Percentiles rank a stretch among this genome's conserved stretches.
phyloP scores from a whole-genome alignment of 2,113 vertebrate genomes.

The Ursus arctos region DNA sequence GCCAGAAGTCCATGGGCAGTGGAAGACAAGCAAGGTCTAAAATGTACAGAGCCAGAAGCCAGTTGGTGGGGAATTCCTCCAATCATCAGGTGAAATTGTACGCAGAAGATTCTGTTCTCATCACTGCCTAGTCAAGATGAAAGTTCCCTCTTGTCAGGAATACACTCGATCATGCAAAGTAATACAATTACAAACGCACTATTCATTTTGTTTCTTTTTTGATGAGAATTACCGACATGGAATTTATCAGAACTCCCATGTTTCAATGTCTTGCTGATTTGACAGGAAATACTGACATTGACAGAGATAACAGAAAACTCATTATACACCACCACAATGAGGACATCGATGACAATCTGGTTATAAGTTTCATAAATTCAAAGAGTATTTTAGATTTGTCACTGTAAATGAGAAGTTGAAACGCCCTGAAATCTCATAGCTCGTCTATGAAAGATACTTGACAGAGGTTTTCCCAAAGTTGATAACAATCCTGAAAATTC shows the following conservation, averaged over 20 bases:
- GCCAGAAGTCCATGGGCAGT: background rate
- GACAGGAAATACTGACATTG: slow-evolving; percentile 71
- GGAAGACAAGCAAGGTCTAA: background rate
- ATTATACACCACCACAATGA: slow-evolving; percentile 61
- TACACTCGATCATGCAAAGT: slow-evolving; percentile 52
- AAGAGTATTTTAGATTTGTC: slow-evolving; percentile 74
- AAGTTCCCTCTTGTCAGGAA: slow-evolving; percentile 62
- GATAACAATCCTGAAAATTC: slow-evolving; percentile 69
- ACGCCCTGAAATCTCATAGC: slow-evolving; percentile 74
- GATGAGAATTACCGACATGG: slow-evolving; percentile 69
- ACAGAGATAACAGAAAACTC: slow-evolving; percentile 77
- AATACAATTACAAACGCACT: slow-evolving; percentile 66
- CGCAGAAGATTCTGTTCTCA: background rate
- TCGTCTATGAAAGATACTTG: slow-evolving; percentile 52
- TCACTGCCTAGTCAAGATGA: background rate
- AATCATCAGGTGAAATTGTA: background rate
- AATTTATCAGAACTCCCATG: slow-evolving; percentile 73
- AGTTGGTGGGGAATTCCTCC: background rate
- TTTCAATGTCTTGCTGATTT: slow-evolving; percentile 76
- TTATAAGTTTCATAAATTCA: slow-evolving; percentile 78
- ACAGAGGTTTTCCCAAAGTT: slow-evolving; percentile 75
- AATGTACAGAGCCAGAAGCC: background rate
- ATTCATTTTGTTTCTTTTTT: slow-evolving; percentile 71
- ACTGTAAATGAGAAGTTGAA: slow-evolving; percentile 70
- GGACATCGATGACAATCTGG: slow-evolving; percentile 78